A percentile compares a stretch with the other conserved stretches of the same genome.
Evolutionary conservation across 2,888 invertebrate genomes (phyloP).

Genomic region (Camptogramma bilineatum): DNA sequence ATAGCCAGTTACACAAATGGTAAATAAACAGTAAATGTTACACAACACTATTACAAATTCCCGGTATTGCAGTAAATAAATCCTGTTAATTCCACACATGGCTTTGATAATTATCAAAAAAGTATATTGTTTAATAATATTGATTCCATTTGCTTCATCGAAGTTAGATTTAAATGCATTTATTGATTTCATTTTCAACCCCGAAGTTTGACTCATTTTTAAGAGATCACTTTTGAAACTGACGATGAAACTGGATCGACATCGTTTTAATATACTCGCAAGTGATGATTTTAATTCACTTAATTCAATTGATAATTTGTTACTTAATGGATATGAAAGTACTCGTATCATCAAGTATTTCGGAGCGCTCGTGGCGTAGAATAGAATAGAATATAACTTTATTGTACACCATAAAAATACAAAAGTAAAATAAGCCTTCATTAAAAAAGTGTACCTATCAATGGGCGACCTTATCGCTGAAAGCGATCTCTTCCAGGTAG

Average conservation of each 20-base stretch:
- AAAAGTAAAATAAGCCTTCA: no score
- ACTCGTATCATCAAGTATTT: no score
- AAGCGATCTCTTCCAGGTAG: no score
- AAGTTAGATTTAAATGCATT: neutral
- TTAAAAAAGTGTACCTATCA: no score
- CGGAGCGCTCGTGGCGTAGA: no score
- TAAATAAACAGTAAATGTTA: constrained; percentile 7
- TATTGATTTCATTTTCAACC: constrained; percentile 6
- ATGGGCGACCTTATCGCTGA: no score
- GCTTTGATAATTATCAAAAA: constrained; percentile 10
- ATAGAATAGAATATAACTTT: no score
- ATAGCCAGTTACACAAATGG: neutral
- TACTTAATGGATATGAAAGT: constrained; percentile 2
- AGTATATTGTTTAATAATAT: constrained; percentile 14
- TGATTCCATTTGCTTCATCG: neutral
- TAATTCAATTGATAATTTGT: constrained; percentile 1
- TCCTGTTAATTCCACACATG: constrained; percentile 15
- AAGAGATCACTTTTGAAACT: neutral
- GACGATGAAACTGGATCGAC: neutral
- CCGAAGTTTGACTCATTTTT: constrained; percentile 1
- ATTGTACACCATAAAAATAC: no score
- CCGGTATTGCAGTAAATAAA: constrained; percentile 43
- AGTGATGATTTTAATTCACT: constrained; percentile 24
- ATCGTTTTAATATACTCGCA: constrained; percentile 3
- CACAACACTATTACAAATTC: neutral